These are phyloP conservation scores for Microctonus hyperodae DNA, from an alignment of 2,888 invertebrate species.

Conservation along the genomic window DNA sequence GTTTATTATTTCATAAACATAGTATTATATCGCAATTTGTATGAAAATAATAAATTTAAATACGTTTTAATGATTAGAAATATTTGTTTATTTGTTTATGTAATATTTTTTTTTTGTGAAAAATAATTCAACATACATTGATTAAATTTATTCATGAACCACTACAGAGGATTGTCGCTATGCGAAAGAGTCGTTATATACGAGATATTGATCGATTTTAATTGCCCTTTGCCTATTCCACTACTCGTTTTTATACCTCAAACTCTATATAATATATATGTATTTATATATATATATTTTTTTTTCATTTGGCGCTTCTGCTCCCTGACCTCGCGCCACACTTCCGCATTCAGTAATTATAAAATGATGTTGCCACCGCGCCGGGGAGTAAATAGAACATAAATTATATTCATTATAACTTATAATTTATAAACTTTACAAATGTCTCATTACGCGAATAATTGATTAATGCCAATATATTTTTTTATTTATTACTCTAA, in stretches of 20 bases:
- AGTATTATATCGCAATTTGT: too few species aligned
- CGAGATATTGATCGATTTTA: constrained; percentile 30
- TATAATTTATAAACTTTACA: neutral
- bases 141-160: constrained; percentile 23
- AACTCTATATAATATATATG: too few species aligned
- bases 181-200: constrained; percentile 20
- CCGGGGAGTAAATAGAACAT: constrained; percentile 5
- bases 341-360: constrained; percentile 22
- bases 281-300: too few species aligned
- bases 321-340: neutral
- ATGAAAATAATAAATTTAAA: too few species aligned
- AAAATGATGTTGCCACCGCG: constrained; percentile 5
- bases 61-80: neutral
- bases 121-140: neutral
- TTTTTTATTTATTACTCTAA: neutral
- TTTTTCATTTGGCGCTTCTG: neutral
- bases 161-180: constrained; percentile 11
- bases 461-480: neutral
- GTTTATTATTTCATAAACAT: neutral
- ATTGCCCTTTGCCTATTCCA: constrained; percentile 23
- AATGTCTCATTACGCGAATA: neutral
- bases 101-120: too few species aligned
- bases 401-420: constrained; percentile 5
- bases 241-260: too few species aligned
- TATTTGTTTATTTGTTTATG: too few species aligned